These are phyloP conservation scores for Bathybates hornii DNA, from an alignment of 2,113 vertebrate genomes.

Conservation along the genomic window DNA sequence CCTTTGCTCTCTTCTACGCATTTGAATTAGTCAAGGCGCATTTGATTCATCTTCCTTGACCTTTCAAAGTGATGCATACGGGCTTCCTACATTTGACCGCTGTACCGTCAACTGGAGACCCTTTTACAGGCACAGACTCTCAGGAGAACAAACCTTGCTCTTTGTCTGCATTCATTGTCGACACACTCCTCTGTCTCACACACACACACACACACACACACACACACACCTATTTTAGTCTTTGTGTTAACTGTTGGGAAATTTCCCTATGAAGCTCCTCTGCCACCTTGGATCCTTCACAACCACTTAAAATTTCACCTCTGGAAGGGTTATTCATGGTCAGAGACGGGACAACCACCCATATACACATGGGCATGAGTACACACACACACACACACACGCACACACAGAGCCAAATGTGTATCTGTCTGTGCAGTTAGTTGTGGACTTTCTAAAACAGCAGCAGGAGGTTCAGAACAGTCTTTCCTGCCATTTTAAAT, in stretches of 20 bases:
- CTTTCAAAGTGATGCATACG: not conserved
- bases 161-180: constrained; percentile 30
- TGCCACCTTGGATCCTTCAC: constrained; percentile 1
- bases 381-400: not conserved
- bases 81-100: not conserved
- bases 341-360: not conserved
- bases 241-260: not conserved
- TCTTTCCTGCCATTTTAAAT: not conserved
- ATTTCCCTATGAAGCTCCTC: constrained; percentile 16
- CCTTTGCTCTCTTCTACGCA: not conserved
- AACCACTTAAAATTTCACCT: constrained; percentile 25
- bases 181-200: constrained; percentile 7
- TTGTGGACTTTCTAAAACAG: not conserved
- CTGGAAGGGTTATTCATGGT: constrained; percentile 6
- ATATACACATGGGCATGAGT: not conserved
- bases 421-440: not conserved
- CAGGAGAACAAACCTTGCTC: constrained; percentile 23
- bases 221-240: not conserved
- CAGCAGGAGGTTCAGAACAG: not conserved
- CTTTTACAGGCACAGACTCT: constrained; percentile 38
- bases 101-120: not conserved
- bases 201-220: not conserved
- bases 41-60: constrained; percentile 7
- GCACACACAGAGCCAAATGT: not conserved
- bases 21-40: not conserved